Base-by-base conservation (phyloP, 64 coral and sea anemone species). In the Pocillopora damicornis region DNA sequence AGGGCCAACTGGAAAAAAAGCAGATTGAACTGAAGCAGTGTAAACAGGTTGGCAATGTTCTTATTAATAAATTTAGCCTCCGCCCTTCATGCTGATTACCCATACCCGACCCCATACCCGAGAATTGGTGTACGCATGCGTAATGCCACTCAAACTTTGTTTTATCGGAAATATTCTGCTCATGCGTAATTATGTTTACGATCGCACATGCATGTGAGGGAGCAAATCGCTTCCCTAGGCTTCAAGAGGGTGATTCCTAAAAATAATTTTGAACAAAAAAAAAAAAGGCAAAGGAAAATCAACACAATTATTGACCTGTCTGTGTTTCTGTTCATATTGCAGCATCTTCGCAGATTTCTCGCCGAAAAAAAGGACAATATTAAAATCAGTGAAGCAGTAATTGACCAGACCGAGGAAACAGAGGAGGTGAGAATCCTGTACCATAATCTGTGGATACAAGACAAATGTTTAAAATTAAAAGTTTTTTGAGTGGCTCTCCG, bases 361-460 rank as follows among this genome's bases (percentile, higher is more conserved):
- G 73, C 25, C 74, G 90, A 89, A 61, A 95, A 76, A 65, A 92
- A 89, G 59, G 91, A 93, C 58, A 93, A 93, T 59, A 88, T 93
- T 61, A 88, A 65, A 77, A 69, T 83, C 9, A 79, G 86, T 56
- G 80, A 80, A 51, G 90, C 35, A 81, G 93, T 92, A 86, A 92
- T 86, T 23, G 57, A 83, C 58, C 25, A 91, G 73, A 65, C 74
- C 20, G 85, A 88, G 60, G 78, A 69, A 76, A 14, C 73, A 1
- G 86, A 88, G 7, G 93, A 95, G 81, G 81, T 85, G 26, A 73
- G 18, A 1, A 30, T 10, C n/a, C 67, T 22, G 65, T 30, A 30
- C 30, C 30, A 30, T 30, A 18, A 65, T 65, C 17, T 1, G 6
- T 22, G 16, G 16, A 7, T 18, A 67, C 64, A 18, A 22, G 22